These are phyloP conservation scores for Hemiprocne comata DNA, from an alignment of 2,113 vertebrate species.

Conservation along the genomic window DNA sequence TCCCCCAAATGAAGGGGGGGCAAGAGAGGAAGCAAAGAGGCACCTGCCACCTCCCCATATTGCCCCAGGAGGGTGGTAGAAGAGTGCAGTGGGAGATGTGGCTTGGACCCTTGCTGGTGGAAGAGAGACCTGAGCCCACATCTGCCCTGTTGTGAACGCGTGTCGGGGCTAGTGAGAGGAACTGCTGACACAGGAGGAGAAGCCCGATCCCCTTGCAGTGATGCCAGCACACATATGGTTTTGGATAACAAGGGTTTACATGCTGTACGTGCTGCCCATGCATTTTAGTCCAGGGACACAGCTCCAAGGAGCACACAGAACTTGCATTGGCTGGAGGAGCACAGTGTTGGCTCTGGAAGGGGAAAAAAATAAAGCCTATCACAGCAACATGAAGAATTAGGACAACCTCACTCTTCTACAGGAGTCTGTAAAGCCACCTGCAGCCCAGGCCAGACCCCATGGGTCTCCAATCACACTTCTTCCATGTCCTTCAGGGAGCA, in stretches of 20 bases:
- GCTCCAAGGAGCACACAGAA: not conserved
- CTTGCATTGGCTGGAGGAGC: not conserved
- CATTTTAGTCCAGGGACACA: not conserved
- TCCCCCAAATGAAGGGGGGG: not conserved
- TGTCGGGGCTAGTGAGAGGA: not conserved
- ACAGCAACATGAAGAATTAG: not conserved
- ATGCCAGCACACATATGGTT: not conserved
- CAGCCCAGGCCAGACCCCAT: not conserved
- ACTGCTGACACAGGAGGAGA: not conserved
- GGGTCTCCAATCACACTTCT: rapidly evolving
- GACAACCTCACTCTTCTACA: not conserved
- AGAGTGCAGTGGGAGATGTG: not conserved
- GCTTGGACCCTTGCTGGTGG: not conserved
- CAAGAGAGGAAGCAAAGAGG: not conserved
- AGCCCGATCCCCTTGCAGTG: not conserved
- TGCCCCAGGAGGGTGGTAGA: not conserved
- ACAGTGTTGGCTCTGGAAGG: not conserved
- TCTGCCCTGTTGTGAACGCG: not conserved
- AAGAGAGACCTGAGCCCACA: not conserved
- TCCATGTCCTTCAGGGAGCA: rapidly evolving
- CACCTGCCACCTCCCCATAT: not conserved
- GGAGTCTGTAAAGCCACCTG: not conserved
- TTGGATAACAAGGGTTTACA: not conserved
- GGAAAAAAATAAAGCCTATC: not conserved
- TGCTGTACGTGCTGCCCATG: not conserved